Conservation (phyloP, 23 tunicate species). For the Oikopleura dioica region DNA sequence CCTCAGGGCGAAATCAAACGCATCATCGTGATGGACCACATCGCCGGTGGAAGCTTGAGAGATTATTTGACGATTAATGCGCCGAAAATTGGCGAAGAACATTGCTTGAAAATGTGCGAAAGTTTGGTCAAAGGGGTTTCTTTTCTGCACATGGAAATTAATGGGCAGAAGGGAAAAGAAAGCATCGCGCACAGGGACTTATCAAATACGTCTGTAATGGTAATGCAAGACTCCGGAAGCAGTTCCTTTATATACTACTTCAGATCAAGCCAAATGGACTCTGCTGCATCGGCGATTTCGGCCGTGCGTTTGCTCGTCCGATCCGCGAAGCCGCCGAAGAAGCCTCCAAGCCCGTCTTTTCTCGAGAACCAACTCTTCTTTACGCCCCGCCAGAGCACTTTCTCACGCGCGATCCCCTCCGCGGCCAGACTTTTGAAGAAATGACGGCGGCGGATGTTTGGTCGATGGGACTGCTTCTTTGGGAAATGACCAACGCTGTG, state of each 20-base stretch:
- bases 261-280: background rate
- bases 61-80: background rate
- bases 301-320: background rate
- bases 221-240: too few relatives aligned
- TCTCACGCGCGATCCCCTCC: background rate
- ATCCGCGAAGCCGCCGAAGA: background rate
- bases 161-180: constrained; percentile 12
- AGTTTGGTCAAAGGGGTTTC: background rate
- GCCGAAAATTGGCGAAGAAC: background rate
- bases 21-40: background rate
- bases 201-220: constrained; percentile 10
- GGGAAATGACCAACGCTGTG: background rate
- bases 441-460: background rate
- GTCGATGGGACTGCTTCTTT: background rate
- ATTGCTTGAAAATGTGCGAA: background rate
- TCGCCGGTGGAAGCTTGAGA: background rate
- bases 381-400: constrained; percentile 6
- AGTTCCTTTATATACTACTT: too few relatives aligned
- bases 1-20: background rate
- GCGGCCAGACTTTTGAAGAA: background rate
- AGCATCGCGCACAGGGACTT: background rate
- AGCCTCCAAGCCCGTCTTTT: background rate
- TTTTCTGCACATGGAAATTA: background rate
- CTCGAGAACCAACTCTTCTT: background rate
- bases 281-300: constrained; percentile 8